phyloP scores from a whole-genome alignment of 2,113 vertebrate genomes.

The Carassius carassius region DNA sequence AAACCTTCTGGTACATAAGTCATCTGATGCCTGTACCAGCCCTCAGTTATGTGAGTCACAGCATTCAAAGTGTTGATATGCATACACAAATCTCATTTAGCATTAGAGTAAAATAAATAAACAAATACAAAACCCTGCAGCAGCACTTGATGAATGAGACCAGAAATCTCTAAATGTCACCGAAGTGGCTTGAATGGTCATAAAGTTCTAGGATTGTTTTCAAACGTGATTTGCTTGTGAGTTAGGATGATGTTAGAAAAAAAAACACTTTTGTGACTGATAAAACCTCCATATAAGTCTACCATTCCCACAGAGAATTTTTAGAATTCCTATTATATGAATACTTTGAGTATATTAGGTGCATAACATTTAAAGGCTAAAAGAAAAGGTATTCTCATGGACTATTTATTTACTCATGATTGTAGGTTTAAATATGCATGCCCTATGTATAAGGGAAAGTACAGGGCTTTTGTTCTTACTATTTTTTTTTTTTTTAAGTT shows the following conservation, averaged over 20 bases:
- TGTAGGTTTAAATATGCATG: neutral
- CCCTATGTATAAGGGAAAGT: neutral
- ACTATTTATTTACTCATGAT: neutral
- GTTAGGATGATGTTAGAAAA: neutral
- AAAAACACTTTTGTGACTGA: neutral
- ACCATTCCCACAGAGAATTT: too few species aligned
- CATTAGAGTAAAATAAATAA: constrained; percentile 4
- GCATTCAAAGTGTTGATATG: constrained; percentile 8
- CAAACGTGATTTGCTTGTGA: neutral
- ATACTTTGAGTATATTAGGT: neutral
- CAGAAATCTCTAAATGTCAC: neutral
- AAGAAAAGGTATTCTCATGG: neutral
- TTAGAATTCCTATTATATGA: too few species aligned
- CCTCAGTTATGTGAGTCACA: constrained; percentile 7
- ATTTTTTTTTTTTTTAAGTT: too few species aligned
- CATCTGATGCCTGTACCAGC: neutral
- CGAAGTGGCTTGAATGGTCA: neutral
- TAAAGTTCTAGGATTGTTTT: neutral
- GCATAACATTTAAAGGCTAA: neutral
- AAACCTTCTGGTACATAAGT: too few species aligned
- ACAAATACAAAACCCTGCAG: neutral
- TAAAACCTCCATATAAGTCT: neutral
- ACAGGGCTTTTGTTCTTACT: neutral
- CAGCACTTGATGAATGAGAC: neutral
- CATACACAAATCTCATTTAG: constrained; percentile 9